Evolutionary conservation across 2,888 invertebrate species (phyloP), one percentile per base, ranked within the genome.

Genomic region (Drosophila rubida): DNA sequence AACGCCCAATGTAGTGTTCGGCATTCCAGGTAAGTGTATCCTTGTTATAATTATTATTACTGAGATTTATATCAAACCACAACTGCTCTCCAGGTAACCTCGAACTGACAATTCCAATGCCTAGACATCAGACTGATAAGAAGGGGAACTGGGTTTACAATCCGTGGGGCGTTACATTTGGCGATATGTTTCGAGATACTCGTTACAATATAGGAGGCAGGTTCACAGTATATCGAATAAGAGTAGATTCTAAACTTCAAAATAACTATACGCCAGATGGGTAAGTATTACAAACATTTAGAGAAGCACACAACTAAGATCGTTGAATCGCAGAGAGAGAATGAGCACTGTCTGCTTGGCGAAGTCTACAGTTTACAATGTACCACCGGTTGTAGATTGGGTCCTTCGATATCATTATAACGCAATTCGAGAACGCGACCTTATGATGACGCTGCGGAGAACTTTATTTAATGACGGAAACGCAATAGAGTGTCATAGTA

Each of bases 131-230:
- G 9, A 41, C 16, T 1, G 44, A 76, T n/a, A 11, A 11, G 4
- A 49, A 41, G 50, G 65, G 59, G 5, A 65, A 77, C 5, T 73
- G 69, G 65, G 55, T 75, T 0, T 39, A 32, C 39, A 77, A 73
- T 65, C 69, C 61, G 0, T 77, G 61, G 65, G 73, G n/a, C n/a
- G 16, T 59, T 4, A 57, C 69, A 9, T 73, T 14, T 39, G 78
- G 74, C 8, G 53, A 57, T 14, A 5, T 57, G 0, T 77, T 58
- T 55, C 13, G 44, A 3, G 69, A 73, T 22, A 75, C 58, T 11
- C 75, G 73, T 1, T 61, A 42, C 5, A 53, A 58, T 46, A 1
- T 35, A 1, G 16, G 35, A 3, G n/a, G 8, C 0, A 1, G 7
- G 0, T 4, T 14, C 0, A 57, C 45, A 0, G 16, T 53, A 2